Base-by-base conservation (phyloP, 1,140 invertebrate species). In the Octopus sinensis region DNA sequence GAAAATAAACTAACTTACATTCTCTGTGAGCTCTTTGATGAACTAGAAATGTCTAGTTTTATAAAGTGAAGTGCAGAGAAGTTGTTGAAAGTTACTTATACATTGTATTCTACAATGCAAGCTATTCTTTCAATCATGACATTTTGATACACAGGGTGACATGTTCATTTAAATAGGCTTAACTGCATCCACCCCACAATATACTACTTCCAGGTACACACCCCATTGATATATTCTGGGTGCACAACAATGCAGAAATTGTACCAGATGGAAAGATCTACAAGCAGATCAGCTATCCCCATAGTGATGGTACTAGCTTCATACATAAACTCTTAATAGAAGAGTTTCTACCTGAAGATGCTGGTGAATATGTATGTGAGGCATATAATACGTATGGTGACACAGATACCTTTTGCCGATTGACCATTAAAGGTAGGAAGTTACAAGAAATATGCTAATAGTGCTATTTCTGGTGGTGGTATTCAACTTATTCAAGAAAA, bases 301-400 rank as follows among this genome's bases (percentile, higher is more conserved):
- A 81, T 85, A 76, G 82, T 87, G 77, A 78, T 84, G 6, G 82
- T 85, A 94, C 96, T 88, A 96, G 96, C 6, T 96, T 97, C 89
- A 95, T 95, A 81, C 96, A 98, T 91, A 96, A 96, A 86, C 91
- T 98, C 79, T 93, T 95, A 84, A 97, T 98, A 83, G 94, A 96
- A 7, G 96, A 97, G 90, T 96, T 97, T 87, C 97, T 97, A 94
- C 96, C 96, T 5, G 96, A 98, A 91, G 96, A 97, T 91, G 92
- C 94, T 88, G 97, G 97, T 76, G 95, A 95, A 53, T 98, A 98
- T 91, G 97, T 96, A 5, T 98, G 97, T 91, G 96, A 98, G 91
- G 96, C 96, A 75, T 98, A 98, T 92, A 98, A 98, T 91, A 96
- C 97, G 90, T 94, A 93, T 80, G 97, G 96, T 82, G 96, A 98